Percentiles rank a stretch among this genome's conserved stretches.
phyloP scores from a whole-genome alignment of 2,888 invertebrate species.

The Tricholauxania praeusta region DNA sequence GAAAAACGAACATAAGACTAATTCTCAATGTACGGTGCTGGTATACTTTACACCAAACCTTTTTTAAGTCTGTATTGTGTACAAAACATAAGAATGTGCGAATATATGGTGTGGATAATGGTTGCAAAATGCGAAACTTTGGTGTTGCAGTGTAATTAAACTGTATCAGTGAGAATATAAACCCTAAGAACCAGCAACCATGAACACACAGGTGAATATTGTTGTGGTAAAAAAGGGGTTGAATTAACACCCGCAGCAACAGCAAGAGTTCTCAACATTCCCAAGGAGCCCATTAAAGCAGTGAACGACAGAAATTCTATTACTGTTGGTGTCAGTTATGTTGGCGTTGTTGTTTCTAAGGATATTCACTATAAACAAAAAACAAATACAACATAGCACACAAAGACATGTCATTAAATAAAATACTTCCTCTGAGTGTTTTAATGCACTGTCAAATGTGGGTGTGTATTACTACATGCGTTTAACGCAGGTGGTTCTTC shows the following conservation, averaged over 20 bases:
- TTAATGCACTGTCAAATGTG: conserved; percentile 57
- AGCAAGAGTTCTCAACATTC: conserved; percentile 41
- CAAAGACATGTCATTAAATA: conserved; percentile 58
- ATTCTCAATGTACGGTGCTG: no score
- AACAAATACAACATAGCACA: conserved; percentile 1
- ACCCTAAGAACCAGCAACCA: not conserved
- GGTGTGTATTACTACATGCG: conserved; percentile 44
- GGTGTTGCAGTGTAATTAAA: conserved; percentile 41
- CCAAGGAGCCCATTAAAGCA: conserved; percentile 62
- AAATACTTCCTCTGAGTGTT: conserved; percentile 63
- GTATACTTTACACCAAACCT: no score
- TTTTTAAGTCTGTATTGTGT: no score
- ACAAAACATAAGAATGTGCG: not conserved
- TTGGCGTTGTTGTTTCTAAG: conserved; percentile 44
- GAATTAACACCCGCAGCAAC: conserved; percentile 23
- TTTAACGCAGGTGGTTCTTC: no score
- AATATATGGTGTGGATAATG: not conserved
- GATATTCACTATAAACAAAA: conserved; percentile 16
- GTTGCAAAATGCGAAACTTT: conserved; percentile 33
- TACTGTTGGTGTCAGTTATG: conserved; percentile 53
- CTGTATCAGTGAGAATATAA: conserved; percentile 27
- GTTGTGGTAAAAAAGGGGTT: not conserved
- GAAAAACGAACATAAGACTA: no score
- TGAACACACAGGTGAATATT: not conserved
- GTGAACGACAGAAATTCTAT: conserved; percentile 58